Evolutionary conservation across 2,113 vertebrate genomes (phyloP).

Genomic region (Syrrhaptes paradoxus): DNA sequence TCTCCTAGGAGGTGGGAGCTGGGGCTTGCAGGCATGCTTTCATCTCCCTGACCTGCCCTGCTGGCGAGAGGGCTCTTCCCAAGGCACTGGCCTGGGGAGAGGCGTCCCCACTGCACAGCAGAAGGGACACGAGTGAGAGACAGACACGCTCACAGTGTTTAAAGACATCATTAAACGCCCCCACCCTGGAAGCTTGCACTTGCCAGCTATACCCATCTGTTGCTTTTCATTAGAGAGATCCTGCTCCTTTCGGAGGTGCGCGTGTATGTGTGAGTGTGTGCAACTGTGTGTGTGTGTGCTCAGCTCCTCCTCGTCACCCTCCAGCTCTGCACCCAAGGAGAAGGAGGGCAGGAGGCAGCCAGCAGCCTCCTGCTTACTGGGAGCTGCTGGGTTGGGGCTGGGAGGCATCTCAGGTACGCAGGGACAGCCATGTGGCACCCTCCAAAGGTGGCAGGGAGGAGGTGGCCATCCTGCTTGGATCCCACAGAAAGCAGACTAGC

Average conservation of each 20-base stretch:
- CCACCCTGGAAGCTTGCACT: neutral
- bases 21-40: constrained; percentile 86
- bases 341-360: neutral
- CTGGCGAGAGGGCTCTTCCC: constrained; percentile 61
- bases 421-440: neutral
- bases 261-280: neutral
- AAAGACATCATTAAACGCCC: constrained; percentile 29
- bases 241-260: neutral
- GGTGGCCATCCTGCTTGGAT: neutral
- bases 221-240: neutral
- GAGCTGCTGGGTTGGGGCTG: neutral
- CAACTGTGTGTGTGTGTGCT: neutral
- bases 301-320: neutral
- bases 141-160: constrained; percentile 30
- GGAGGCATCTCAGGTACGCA: neutral
- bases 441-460: accelerated
- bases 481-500: neutral
- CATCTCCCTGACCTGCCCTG: constrained; percentile 85
- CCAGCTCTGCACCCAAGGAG: neutral
- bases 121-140: constrained; percentile 71
- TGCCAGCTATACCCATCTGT: constrained; percentile 25
- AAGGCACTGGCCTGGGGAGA: constrained; percentile 57
- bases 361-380: neutral
- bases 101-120: constrained; percentile 54
- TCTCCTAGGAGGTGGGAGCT: constrained; percentile 87